Percentiles rank a stretch among this genome's conserved stretches.
Evolutionary conservation across 2,888 invertebrate species (phyloP).

Genomic region (Trissoscelio sp.): DNA sequence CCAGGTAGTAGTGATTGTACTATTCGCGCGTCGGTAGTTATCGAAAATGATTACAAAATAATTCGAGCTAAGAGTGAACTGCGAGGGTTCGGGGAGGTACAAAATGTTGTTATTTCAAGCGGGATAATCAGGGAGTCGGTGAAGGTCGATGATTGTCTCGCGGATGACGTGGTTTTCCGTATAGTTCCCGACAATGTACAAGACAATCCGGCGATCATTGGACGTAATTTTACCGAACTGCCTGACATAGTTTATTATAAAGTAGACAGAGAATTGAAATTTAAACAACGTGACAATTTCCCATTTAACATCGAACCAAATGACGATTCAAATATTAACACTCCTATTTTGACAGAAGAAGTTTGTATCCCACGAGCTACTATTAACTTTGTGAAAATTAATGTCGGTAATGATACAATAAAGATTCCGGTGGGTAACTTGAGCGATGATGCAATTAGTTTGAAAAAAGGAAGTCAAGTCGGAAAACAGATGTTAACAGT

Average conservation of each 20-base stretch:
- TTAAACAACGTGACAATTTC: conserved; percentile 1
- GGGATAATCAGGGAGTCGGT: conserved; percentile 31
- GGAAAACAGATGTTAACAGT: background rate
- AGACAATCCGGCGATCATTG: conserved; percentile 14
- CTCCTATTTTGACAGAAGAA: background rate
- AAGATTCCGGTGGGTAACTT: background rate
- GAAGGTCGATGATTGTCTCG: conserved; percentile 19
- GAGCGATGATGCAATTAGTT: background rate
- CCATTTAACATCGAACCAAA: background rate
- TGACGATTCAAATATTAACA: background rate
- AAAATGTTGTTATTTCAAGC: conserved; percentile 38
- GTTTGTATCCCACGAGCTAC: background rate
- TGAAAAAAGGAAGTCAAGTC: background rate
- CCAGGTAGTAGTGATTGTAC: conserved; percentile 70
- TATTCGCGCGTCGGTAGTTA: conserved; percentile 56
- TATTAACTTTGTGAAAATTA: background rate
- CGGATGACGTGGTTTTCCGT: conserved; percentile 36
- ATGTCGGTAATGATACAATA: background rate
- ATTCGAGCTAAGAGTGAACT: conserved; percentile 31
- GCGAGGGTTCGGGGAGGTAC: conserved; percentile 51
- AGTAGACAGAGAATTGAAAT: conserved; percentile 9
- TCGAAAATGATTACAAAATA: conserved; percentile 30
- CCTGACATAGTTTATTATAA: conserved; percentile 29
- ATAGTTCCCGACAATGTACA: conserved; percentile 33
- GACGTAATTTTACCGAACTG: conserved; percentile 22